Evolutionary conservation across 2,113 vertebrate species (phyloP).

Genomic region (Mus pahari): DNA sequence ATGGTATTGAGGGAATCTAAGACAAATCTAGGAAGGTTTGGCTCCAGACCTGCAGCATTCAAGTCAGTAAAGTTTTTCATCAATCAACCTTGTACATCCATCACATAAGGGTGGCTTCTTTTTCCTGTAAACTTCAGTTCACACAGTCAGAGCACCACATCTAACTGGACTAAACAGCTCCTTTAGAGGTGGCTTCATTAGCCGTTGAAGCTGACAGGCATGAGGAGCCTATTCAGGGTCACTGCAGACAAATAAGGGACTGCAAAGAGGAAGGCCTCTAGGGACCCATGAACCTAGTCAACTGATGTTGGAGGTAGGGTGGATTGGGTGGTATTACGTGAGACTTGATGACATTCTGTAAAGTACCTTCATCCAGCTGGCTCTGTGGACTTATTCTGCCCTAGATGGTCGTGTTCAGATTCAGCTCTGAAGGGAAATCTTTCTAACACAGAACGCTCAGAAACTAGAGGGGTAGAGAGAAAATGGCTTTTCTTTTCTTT

Average conservation of each 20-base stretch:
- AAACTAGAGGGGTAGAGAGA: not conserved
- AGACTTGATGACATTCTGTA: not conserved
- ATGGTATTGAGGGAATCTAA: not conserved
- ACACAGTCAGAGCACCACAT: not conserved
- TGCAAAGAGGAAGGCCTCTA: not conserved
- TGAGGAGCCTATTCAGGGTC: not conserved
- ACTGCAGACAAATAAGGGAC: not conserved
- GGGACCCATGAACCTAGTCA: not conserved
- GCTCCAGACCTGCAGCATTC: not conserved
- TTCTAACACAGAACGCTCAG: conserved; percentile 19
- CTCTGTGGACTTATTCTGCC: not conserved
- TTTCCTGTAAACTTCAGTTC: not conserved
- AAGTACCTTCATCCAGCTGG: not conserved
- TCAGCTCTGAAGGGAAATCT: conserved; percentile 11
- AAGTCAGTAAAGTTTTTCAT: not conserved
- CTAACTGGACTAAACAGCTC: not conserved
- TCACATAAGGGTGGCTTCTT: not conserved
- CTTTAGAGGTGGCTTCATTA: not conserved
- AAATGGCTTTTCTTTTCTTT: not conserved
- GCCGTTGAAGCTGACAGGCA: not conserved
- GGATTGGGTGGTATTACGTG: not conserved
- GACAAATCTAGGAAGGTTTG: not conserved
- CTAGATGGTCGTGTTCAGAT: not conserved
- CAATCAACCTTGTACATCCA: not conserved
- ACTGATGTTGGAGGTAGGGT: not conserved